Evolutionary conservation across 2,888 invertebrate species (phyloP).

Genomic region (Acleris cristana): DNA sequence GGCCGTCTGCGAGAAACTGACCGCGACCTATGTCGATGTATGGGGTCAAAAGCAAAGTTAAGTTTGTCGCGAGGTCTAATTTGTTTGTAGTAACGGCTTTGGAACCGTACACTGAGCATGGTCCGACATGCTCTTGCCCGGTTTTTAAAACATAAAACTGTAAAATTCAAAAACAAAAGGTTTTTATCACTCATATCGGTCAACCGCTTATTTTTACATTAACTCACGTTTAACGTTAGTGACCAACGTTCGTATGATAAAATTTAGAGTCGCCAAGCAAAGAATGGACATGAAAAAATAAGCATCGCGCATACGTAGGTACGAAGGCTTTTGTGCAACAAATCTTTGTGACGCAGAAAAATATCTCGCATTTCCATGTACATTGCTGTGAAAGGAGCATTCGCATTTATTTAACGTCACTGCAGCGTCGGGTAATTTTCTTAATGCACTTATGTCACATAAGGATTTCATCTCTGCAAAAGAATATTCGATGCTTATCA

Average conservation of each 20-base stretch:
- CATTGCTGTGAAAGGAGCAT: slow-evolving; percentile 24
- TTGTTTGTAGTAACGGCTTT: too few relatives aligned
- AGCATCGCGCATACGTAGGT: slow-evolving; percentile 23
- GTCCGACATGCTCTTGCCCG: too few relatives aligned
- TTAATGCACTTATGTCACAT: slow-evolving; percentile 32
- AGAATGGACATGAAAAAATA: slow-evolving; percentile 17
- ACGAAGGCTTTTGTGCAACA: slow-evolving; percentile 34
- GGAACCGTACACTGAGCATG: too few relatives aligned
- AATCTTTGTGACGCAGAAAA: slow-evolving; percentile 37
- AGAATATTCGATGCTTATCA: slow-evolving; percentile 4
- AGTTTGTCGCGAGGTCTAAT: too few relatives aligned
- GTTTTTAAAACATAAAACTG: too few relatives aligned
- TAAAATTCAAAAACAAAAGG: too few relatives aligned
- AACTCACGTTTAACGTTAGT: background rate
- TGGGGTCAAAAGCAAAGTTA: too few relatives aligned
- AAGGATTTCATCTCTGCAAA: slow-evolving; percentile 12
- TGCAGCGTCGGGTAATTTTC: slow-evolving; percentile 31
- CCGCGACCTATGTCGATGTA: too few relatives aligned
- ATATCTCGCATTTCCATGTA: slow-evolving; percentile 37
- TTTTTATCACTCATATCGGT: too few relatives aligned
- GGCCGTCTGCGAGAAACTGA: too few relatives aligned
- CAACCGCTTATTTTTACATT: too few relatives aligned
- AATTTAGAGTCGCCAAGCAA: background rate
- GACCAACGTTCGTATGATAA: background rate
- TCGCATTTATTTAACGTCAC: slow-evolving; percentile 33